These are phyloP conservation scores for Tokudaia muenninki DNA, from an alignment of 2,797 vertebrate genomes.

Conservation along the genomic window DNA sequence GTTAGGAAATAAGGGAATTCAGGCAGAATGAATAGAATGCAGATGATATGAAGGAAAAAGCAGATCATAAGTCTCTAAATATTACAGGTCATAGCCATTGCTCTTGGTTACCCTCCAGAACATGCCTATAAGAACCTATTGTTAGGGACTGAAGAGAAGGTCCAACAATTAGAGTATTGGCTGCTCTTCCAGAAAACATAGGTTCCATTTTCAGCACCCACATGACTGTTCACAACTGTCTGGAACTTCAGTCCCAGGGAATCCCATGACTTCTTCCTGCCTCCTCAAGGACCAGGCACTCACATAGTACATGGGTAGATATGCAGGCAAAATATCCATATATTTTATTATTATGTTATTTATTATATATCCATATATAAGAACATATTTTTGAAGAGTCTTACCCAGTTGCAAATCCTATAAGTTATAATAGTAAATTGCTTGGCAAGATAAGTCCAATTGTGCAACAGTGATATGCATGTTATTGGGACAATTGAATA, in stretches of 20 bases:
- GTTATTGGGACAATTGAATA: not conserved
- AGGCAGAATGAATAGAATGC: not conserved
- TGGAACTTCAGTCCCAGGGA: too few species aligned
- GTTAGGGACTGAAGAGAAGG: not conserved
- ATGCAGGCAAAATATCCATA: too few species aligned
- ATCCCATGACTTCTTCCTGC: too few species aligned
- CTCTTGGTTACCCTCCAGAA: not conserved
- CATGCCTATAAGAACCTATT: not conserved
- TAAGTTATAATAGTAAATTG: not conserved
- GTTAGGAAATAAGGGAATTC: not conserved
- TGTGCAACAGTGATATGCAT: not conserved
- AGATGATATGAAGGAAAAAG: not conserved
- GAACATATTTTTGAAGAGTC: not conserved
- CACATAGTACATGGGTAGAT: too few species aligned
- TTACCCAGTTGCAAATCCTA: not conserved
- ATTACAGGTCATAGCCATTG: not conserved
- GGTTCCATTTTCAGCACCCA: too few species aligned
- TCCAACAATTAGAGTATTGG: not conserved
- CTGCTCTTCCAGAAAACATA: too few species aligned
- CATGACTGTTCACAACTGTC: too few species aligned
- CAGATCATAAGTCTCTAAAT: not conserved
- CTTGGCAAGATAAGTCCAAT: not conserved
- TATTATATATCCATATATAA: too few species aligned
- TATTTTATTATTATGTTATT: too few species aligned
- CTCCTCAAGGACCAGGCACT: too few species aligned